Evolutionary conservation across 2,888 invertebrate genomes (phyloP), one percentile per base, ranked within the genome.

Genomic region (Tinea semifulvella): DNA sequence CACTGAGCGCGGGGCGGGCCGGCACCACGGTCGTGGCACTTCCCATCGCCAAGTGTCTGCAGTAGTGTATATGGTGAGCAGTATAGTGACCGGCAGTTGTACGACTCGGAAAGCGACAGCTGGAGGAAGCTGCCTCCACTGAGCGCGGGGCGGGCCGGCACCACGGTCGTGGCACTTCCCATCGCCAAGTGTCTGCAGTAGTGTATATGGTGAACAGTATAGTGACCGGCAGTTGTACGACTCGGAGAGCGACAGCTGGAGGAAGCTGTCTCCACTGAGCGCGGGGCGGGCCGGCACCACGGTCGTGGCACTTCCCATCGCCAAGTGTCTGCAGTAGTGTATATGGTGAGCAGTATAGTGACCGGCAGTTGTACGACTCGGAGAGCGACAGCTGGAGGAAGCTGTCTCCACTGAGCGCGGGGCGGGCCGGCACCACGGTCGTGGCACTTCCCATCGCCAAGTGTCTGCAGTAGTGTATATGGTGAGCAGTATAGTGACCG

Each of bases 21-120:
- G 96, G 95, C 49, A 92, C 95, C 40, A 94, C 94, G 58, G 89
- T 94, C 10, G 91, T 95, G 42, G 81, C 88, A 42, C 83, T 88
- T 52, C n/a, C n/a, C n/a, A n/a, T n/a, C n/a, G n/a, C n/a, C n/a
- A n/a, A n/a, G n/a, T n/a, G n/a, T n/a, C n/a, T n/a, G n/a, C n/a
- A n/a, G n/a, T n/a, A n/a, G n/a, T n/a, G n/a, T n/a, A n/a, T n/a
- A 96, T 76, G 96, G 96, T 18, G 90, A 90, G 58, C 88, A 90
- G 55, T 96, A 94, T 67, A n/a, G n/a, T n/a, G n/a, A n/a, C n/a
- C n/a, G n/a, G n/a, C n/a, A n/a, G n/a, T 88, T 91, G 48, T 96
- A 94, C 66, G 95, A 96, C 70, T 89, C 95, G 1, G 89, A 88
- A 63, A 82, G 84, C 2, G 90, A 92, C 69, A 87, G 89, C 63